A percentile compares a stretch with the other conserved stretches of the same genome.
Conservation (phyloP, 2,797 vertebrate species). For the Iguana delicatissima region DNA sequence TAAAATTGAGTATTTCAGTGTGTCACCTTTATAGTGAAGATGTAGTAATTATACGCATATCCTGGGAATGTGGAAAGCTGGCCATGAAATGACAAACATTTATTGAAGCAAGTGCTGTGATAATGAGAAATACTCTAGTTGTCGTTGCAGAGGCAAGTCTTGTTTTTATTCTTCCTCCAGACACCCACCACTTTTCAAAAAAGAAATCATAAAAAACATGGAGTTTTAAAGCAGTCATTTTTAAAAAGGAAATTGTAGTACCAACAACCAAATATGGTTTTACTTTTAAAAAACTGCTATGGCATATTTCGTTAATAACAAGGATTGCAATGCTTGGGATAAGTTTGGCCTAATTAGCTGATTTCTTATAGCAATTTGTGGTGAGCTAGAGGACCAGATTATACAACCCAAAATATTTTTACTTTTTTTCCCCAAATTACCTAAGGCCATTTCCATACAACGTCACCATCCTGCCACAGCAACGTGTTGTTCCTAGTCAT, state of each 20-base stretch:
- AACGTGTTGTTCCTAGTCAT: no score
- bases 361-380: no score
- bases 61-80: neutral
- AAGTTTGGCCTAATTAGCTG: neutral
- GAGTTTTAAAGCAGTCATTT: neutral
- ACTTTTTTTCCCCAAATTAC: no score
- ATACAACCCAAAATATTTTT: no score
- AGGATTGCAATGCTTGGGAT: neutral
- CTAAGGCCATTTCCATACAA: no score
- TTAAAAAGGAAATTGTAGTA: neutral
- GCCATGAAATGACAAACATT: conserved; percentile 15
- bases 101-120: conserved; percentile 29
- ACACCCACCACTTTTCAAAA: neutral
- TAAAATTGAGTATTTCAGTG: conserved; percentile 38
- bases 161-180: neutral
- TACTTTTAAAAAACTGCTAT: neutral
- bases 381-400: no score
- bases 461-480: no score
- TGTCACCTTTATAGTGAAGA: conserved; percentile 25
- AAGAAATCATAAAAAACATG: neutral
- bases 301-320: neutral
- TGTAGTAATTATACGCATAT: conserved; percentile 22
- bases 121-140: conserved; percentile 34
- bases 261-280: neutral
- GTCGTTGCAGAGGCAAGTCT: neutral